A percentile compares a stretch with the other conserved stretches of the same genome.
phyloP scores from a whole-genome alignment of 1,140 invertebrate genomes.

The Hylyphantes graminicola region DNA sequence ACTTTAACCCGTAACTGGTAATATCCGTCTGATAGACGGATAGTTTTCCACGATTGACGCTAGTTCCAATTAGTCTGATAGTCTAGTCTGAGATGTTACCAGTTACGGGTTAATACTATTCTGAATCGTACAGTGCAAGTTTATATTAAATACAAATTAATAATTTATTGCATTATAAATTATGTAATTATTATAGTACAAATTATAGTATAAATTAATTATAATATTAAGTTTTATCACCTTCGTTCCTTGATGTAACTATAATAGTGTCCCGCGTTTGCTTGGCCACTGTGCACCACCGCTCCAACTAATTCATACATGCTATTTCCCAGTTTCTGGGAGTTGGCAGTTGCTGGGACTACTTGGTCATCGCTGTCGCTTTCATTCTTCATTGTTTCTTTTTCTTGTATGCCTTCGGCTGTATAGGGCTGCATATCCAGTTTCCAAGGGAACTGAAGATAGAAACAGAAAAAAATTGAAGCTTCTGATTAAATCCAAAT shows the following conservation, averaged over 20 bases:
- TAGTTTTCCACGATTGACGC: no score
- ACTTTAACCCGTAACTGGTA: no score
- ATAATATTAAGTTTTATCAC: slow-evolving; percentile 32
- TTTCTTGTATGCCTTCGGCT: slow-evolving; percentile 71
- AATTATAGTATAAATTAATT: not conserved
- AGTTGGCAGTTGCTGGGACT: slow-evolving; percentile 63
- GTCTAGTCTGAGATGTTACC: no score
- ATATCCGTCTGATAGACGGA: no score
- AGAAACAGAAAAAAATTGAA: slow-evolving; percentile 1
- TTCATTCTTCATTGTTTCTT: slow-evolving; percentile 67
- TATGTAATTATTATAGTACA: not conserved
- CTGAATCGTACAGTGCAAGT: not conserved
- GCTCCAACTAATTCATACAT: slow-evolving; percentile 73
- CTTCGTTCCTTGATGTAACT: slow-evolving; percentile 73
- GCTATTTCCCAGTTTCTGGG: slow-evolving; percentile 45
- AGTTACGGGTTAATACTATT: no score
- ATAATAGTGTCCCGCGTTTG: slow-evolving; percentile 76
- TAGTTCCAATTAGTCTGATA: no score
- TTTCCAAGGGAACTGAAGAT: slow-evolving; percentile 71
- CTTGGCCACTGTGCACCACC: slow-evolving; percentile 75
- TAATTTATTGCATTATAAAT: not conserved
- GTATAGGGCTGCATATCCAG: slow-evolving; percentile 76
- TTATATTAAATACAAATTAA: not conserved
- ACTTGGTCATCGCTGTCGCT: slow-evolving; percentile 52
- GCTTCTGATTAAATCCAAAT: not conserved